Percentiles rank a stretch among this genome's conserved stretches.
phyloP scores from a whole-genome alignment of 2,797 vertebrate species.

The Nannoperca australis region DNA sequence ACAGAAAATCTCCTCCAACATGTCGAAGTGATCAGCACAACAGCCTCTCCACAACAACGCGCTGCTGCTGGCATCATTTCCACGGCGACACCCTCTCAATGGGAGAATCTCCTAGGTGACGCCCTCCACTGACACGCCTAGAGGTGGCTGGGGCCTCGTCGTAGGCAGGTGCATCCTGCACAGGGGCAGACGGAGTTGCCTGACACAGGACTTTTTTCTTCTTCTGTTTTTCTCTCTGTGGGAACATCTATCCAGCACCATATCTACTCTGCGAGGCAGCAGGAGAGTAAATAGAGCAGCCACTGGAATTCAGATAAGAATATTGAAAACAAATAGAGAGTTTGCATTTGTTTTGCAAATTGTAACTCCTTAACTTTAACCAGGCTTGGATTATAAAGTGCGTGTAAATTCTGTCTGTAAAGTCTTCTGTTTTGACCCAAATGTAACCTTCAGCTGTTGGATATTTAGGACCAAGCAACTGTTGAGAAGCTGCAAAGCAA shows the following conservation, averaged over 20 bases:
- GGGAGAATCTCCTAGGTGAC: slow-evolving; percentile 81
- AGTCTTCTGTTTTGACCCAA: slow-evolving; percentile 3
- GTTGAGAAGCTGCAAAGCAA: slow-evolving; percentile 10
- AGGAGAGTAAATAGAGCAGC: slow-evolving; percentile 20
- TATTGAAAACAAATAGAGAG: slow-evolving; percentile 24
- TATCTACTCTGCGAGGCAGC: slow-evolving; percentile 40
- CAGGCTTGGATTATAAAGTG: slow-evolving; percentile 9
- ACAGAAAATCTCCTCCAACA: slow-evolving; percentile 30
- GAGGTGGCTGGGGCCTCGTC: slow-evolving; percentile 68
- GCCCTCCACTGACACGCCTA: slow-evolving; percentile 75
- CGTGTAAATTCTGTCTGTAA: not conserved
- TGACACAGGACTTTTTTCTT: slow-evolving; percentile 19
- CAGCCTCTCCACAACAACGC: slow-evolving; percentile 52
- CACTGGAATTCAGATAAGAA: slow-evolving; percentile 48
- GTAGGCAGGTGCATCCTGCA: slow-evolving; percentile 80
- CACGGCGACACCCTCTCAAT: slow-evolving; percentile 78
- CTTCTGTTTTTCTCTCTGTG: slow-evolving; percentile 31
- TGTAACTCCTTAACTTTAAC: slow-evolving; percentile 3
- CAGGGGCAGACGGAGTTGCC: slow-evolving; percentile 53
- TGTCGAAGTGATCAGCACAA: slow-evolving; percentile 39
- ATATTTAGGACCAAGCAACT: slow-evolving; percentile 25
- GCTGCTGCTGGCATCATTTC: slow-evolving; percentile 74
- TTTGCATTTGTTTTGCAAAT: slow-evolving; percentile 38
- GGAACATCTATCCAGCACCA: slow-evolving; percentile 43
- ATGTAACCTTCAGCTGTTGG: slow-evolving; percentile 35